Percentiles rank a stretch among this genome's conserved stretches.
Conservation (phyloP, 2,888 invertebrate genomes). For the Agrochola lota region DNA sequence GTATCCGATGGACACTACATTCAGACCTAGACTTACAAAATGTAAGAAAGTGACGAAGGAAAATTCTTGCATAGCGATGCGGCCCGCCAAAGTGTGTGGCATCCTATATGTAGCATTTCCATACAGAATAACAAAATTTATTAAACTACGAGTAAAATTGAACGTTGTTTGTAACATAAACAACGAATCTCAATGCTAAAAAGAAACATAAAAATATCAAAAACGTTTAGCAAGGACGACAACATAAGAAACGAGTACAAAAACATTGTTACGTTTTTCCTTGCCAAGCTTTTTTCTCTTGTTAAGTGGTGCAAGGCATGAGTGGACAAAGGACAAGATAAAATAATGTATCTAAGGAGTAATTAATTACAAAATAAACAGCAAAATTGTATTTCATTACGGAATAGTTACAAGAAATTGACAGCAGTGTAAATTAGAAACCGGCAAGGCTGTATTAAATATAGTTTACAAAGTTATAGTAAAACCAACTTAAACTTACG, state of each 20-base stretch:
- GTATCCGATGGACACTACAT: too few species aligned
- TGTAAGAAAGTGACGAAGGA: not conserved
- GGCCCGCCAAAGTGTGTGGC: not conserved
- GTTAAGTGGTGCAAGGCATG: conserved; percentile 46
- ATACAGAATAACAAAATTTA: not conserved
- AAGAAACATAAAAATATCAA: conserved; percentile 60
- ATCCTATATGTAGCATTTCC: not conserved
- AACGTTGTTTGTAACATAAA: conserved; percentile 40
- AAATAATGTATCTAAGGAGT: not conserved
- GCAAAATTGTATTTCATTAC: not conserved
- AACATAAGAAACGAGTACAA: conserved; percentile 70
- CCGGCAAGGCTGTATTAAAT: too few species aligned
- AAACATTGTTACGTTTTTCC: conserved; percentile 78
- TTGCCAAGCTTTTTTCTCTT: conserved; percentile 73
- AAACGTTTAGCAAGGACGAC: conserved; percentile 62
- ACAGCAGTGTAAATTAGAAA: not conserved
- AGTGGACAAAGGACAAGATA: not conserved
- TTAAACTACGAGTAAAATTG: not conserved
- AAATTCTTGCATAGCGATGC: not conserved
- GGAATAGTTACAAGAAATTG: not conserved
- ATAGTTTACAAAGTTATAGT: too few species aligned
- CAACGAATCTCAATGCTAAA: conserved; percentile 53
- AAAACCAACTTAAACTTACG: too few species aligned
- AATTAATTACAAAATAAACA: not conserved
- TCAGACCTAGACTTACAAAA: not conserved